These are phyloP conservation scores for Empis stercorea DNA, from an alignment of 2,888 invertebrate species.

Conservation along the genomic window DNA sequence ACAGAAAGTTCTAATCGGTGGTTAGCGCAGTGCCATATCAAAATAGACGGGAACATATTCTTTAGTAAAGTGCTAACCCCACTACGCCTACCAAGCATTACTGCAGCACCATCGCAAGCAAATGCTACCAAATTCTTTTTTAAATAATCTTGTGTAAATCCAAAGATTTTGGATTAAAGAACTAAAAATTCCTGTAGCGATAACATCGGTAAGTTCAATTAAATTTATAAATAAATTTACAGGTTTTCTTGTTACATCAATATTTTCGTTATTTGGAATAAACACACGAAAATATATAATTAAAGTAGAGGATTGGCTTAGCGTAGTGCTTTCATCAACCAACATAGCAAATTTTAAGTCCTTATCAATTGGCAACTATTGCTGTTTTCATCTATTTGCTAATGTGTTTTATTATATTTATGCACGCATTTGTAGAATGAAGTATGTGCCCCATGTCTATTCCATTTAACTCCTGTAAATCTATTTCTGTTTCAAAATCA, in stretches of 20 bases:
- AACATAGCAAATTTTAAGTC: neutral
- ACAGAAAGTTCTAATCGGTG: neutral
- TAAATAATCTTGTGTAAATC: neutral
- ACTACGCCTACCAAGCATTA: neutral
- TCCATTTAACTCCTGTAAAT: neutral
- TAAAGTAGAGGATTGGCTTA: neutral
- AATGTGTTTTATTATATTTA: neutral
- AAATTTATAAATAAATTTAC: neutral
- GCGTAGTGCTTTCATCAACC: neutral
- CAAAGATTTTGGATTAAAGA: neutral
- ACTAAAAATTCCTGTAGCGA: conserved; percentile 1
- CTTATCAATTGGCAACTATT: neutral
- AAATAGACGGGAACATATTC: neutral
- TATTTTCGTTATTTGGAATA: neutral
- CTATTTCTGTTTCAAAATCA: neutral
- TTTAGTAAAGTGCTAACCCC: conserved; percentile 1
- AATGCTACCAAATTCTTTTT: neutral
- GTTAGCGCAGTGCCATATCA: neutral
- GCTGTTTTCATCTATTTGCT: neutral
- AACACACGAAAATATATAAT: neutral
- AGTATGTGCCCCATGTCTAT: neutral
- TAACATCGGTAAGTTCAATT: conserved; percentile 1
- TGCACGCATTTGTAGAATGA: neutral
- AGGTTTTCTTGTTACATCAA: neutral
- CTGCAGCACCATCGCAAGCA: neutral